A percentile compares a stretch with the other conserved stretches of the same genome.
phyloP scores from a whole-genome alignment of 2,113 vertebrate genomes.

The Mormyrus lacerda region DNA sequence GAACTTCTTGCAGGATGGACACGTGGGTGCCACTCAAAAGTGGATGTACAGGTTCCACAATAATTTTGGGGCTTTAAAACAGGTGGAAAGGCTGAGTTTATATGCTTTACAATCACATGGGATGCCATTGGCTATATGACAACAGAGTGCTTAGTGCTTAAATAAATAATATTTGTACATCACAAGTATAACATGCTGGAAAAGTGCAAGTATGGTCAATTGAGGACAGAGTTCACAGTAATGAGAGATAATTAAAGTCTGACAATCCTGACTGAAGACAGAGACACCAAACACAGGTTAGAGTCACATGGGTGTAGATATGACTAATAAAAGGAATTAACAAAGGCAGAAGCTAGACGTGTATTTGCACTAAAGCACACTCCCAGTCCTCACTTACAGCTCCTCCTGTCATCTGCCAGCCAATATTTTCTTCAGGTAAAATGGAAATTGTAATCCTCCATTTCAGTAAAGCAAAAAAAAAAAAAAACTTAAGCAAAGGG shows the following conservation, averaged over 20 bases:
- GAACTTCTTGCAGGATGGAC: not conserved
- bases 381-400: not conserved
- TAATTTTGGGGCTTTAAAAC: not conserved
- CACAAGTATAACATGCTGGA: not conserved
- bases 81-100: not conserved
- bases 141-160: not conserved
- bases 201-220: not conserved
- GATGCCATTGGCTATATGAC: not conserved
- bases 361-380: conserved; percentile 2
- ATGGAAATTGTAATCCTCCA: not conserved
- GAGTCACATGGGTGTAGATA: not conserved
- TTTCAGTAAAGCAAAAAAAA: not conserved
- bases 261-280: not conserved
- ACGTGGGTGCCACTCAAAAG: not conserved
- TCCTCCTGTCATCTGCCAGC: not conserved
- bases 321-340: not conserved
- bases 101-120: not conserved
- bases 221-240: not conserved
- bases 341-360: not conserved
- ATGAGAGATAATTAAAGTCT: not conserved
- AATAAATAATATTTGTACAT: not conserved
- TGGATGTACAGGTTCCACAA: not conserved
- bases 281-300: not conserved
- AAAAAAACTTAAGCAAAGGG: not conserved
- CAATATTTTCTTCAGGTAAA: not conserved